Evolutionary conservation across 2,797 vertebrate genomes (phyloP).

Genomic region (Lithobates pipiens): DNA sequence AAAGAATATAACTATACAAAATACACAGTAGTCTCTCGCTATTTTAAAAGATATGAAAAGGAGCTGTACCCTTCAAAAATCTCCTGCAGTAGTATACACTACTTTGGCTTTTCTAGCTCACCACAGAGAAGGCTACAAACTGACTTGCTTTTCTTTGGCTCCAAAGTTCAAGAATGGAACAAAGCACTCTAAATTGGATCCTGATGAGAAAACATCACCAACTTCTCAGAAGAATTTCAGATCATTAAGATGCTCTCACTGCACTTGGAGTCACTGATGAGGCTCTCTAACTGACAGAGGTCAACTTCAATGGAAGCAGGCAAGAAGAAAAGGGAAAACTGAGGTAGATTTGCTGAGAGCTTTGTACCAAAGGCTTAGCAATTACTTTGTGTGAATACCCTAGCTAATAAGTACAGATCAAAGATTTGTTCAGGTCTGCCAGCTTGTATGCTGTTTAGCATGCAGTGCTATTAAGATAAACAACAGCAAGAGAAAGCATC

Average conservation of each 20-base stretch:
- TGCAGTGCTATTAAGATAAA: slow-evolving; percentile 75
- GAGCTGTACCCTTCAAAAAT: slow-evolving; percentile 70
- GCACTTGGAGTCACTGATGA: slow-evolving; percentile 81
- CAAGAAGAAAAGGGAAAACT: slow-evolving; percentile 79
- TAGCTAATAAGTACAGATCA: slow-evolving; percentile 80
- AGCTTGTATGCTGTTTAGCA: slow-evolving; percentile 74
- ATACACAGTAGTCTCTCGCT: slow-evolving; percentile 66
- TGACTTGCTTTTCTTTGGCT: slow-evolving; percentile 80
- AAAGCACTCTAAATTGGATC: slow-evolving; percentile 93
- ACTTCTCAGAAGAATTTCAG: slow-evolving; percentile 87
- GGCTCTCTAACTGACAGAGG: slow-evolving; percentile 83
- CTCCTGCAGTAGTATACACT: slow-evolving; percentile 72
- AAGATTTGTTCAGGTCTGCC: slow-evolving; percentile 77
- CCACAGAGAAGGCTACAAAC: slow-evolving; percentile 73
- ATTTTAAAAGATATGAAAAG: slow-evolving; percentile 74
- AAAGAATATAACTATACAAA: slow-evolving; percentile 57
- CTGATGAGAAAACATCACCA: slow-evolving; percentile 92
- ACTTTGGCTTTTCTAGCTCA: slow-evolving; percentile 73
- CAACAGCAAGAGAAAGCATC: slow-evolving; percentile 69
- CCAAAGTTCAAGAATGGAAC: slow-evolving; percentile 87
- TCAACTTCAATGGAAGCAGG: slow-evolving; percentile 80
- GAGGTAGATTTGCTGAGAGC: slow-evolving; percentile 79
- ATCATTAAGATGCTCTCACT: slow-evolving; percentile 85
- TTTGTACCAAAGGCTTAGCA: slow-evolving; percentile 75
- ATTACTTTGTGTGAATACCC: slow-evolving; percentile 78